phyloP scores from a whole-genome alignment of 2,797 vertebrate genomes.

The Acipenser oxyrinchus region DNA sequence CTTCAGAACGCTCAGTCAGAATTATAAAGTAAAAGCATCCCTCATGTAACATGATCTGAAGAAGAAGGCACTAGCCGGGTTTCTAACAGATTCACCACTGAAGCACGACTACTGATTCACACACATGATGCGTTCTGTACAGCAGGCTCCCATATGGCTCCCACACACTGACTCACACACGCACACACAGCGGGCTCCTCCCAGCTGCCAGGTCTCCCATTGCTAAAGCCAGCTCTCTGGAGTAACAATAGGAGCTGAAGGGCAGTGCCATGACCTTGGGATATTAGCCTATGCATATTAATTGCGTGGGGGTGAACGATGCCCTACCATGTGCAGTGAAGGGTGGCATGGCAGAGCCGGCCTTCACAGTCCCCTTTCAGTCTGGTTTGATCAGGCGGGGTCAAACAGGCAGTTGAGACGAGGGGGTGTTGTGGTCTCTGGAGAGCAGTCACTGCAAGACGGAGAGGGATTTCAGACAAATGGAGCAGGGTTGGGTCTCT shows the following conservation, averaged over 20 bases:
- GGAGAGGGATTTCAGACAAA: too few species aligned
- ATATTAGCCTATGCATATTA: slow-evolving; percentile 36
- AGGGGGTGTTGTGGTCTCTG: slow-evolving; percentile 1
- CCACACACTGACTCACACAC: slow-evolving; percentile 8
- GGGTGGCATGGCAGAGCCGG: slow-evolving; percentile 7
- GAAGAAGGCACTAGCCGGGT: too few species aligned
- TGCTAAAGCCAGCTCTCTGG: too few species aligned
- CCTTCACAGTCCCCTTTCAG: background rate
- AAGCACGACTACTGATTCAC: too few species aligned
- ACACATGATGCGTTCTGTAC: too few species aligned
- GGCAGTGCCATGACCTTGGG: slow-evolving; percentile 22
- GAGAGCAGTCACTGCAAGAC: background rate
- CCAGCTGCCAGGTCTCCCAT: too few species aligned
- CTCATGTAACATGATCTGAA: too few species aligned
- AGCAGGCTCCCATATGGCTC: background rate
- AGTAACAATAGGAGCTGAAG: slow-evolving; percentile 21
- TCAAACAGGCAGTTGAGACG: background rate
- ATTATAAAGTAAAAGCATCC: too few species aligned
- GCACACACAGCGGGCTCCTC: slow-evolving; percentile 23
- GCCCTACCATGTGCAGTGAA: slow-evolving; percentile 2
- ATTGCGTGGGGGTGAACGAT: slow-evolving; percentile 29
- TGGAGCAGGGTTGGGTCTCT: too few species aligned
- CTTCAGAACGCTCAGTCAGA: too few species aligned
- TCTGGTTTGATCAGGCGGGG: background rate
- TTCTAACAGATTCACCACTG: too few species aligned